phyloP scores from a whole-genome alignment of 2,888 invertebrate genomes.

The Temnothorax unifasciatus region DNA sequence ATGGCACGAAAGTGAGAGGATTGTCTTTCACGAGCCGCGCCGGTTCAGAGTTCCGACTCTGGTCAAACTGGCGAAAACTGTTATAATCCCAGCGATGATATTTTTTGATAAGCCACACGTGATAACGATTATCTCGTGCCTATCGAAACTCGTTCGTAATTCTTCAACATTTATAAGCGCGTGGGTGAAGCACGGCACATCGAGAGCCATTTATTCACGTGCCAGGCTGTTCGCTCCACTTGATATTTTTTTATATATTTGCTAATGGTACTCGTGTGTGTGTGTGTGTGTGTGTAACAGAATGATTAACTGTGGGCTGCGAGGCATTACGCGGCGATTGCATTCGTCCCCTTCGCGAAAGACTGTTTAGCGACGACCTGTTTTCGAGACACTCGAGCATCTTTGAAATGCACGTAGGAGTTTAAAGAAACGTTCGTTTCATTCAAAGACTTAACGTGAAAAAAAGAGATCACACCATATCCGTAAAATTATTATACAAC shows the following conservation, averaged over 20 bases:
- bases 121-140: background rate
- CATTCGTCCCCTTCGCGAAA: conserved; percentile 9
- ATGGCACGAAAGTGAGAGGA: conserved; percentile 39
- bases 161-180: background rate
- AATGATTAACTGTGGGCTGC: conserved; percentile 16
- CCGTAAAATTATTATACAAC: background rate
- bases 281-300: background rate
- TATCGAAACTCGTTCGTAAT: background rate
- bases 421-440: background rate
- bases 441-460: background rate
- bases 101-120: conserved; percentile 12
- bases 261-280: background rate
- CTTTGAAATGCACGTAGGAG: conserved; percentile 16
- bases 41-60: background rate
- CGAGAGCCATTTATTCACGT: background rate
- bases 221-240: background rate
- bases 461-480: background rate
- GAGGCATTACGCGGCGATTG: background rate
- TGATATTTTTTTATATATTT: conserved; percentile 4
- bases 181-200: background rate
- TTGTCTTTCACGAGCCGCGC: background rate
- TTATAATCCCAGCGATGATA: conserved; percentile 34
- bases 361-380: background rate
- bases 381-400: background rate
- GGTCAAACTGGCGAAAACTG: conserved; percentile 16